Base-by-base conservation (phyloP, 2,797 vertebrate genomes). In the Diplodus puntazzo region DNA sequence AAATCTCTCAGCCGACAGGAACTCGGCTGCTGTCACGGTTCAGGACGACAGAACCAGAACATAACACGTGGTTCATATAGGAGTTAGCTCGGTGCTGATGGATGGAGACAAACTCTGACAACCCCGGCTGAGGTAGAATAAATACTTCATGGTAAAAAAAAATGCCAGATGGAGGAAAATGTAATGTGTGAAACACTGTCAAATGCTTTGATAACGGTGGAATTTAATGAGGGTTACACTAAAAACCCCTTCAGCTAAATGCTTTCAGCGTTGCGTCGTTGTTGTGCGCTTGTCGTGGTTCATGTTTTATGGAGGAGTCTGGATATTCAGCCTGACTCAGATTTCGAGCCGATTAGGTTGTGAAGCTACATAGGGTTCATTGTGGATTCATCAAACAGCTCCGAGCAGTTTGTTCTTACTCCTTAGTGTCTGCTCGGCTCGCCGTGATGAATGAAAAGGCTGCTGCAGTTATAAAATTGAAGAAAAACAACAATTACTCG, bases 141-240 rank as follows among this genome's bases (percentile, higher is more conserved):
- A 89, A 93, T 87, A 81, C 77, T 90, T 87, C 34, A 89, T 78
- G 8, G 34, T 69, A 42, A 34, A 45, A 45, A 45, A 34, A 34
- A 81, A 75, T 43, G 73, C 72, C 82, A 74, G 73, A 76, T 48
- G 79, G 67, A 77, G 46, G 61, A 14, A 71, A 59, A 27, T 34
- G 34, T 27, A 42, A 84, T 87, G 80, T 75, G 82, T 73, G 79
- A 91, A 90, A 86, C 52, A 23, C 72, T 65, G 68, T 80, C 68
- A 76, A 76, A 70, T 13, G 52, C 52, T 68, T 78, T 73, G 78
- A 84, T 64, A 67, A 76, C 25, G 6, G 64, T 49, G 23, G 62
- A 34, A 69, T 74, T 59, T 50, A 75, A 72, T 46, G 5, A 64
- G 43, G 25, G 61, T 58, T 52, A 66, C 62, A 73, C 30, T 14